These are phyloP conservation scores for Cepaea nemoralis DNA, from an alignment of 1,140 invertebrate genomes.

Conservation along the genomic window DNA sequence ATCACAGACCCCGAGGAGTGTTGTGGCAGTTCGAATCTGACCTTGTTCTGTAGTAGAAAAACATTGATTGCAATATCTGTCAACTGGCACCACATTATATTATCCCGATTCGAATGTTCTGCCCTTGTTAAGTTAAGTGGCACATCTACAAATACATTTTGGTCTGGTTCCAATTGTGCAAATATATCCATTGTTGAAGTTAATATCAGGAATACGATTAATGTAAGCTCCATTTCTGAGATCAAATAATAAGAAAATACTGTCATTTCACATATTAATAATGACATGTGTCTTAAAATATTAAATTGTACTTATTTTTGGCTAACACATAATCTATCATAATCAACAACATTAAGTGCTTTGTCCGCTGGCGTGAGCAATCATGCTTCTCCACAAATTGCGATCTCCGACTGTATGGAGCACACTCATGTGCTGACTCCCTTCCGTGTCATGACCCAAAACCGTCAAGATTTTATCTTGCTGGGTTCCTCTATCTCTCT, in stretches of 20 bases:
- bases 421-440: no score
- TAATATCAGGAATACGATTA: not conserved
- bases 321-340: no score
- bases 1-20: not conserved
- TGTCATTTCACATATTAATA: no score
- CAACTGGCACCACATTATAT: not conserved
- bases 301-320: no score
- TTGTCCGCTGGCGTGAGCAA: no score
- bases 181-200: not conserved
- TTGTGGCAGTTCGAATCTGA: not conserved
- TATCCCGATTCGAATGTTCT: not conserved
- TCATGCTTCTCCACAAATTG: no score
- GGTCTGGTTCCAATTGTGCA: not conserved
- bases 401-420: no score
- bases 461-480: no score
- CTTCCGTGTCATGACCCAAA: no score
- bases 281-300: no score
- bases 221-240: not conserved
- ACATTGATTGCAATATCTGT: not conserved
- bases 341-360: no score
- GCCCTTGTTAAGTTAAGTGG: not conserved
- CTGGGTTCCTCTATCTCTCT: no score
- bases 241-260: not conserved
- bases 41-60: not conserved
- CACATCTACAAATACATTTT: not conserved